Base-by-base conservation (phyloP, 2,888 invertebrate species). In the Apoda limacodes region DNA sequence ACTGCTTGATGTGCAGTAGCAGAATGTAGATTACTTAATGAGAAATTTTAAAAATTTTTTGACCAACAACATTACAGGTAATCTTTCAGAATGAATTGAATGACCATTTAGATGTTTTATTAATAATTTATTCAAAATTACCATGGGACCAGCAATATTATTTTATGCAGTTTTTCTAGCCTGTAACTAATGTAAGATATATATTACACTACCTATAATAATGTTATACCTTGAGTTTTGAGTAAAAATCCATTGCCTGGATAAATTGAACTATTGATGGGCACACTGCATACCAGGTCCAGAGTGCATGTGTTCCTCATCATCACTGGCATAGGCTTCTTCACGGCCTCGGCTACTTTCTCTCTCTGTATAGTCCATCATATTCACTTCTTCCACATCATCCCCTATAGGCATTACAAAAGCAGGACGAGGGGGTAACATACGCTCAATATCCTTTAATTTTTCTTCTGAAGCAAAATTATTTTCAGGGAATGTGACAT, bases 321-420 rank as follows among this genome's bases (percentile, higher is more conserved):
- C 83, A 42, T 88, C 88, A 55, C 88, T 88, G 32, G 87, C 87
- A 55, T 92, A 90, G 0, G 88, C 89, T 55, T 90, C 89, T 38
- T 87, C 83, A 2, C 88, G 72, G 4, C 63, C 64, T 19, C 82
- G 66, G 25, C 75, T 67, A 35, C 83, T 74, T 28, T 84, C 84
- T 43, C 81, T 82, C 1, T 87, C 85, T 42, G 89, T 88, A 48
- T 87, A 89, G 37, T 93, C 93, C 46, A 84, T 82, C 58, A 96
- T 70, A 55, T 89, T 88, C 1, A 92, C 95, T 63, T 95, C 93
- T 60, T 95, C 94, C 0, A 93, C 92, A 55, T 91, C 84, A 28
- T 93, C 93, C 4, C 89, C 90, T 31, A 82, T 81, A 0, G 93
- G 93, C 82, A 89, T 86, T 11, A 75, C 82, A 57, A 90, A 85